phyloP scores from a whole-genome alignment of 2,113 vertebrate genomes.

The Oxygymnocypris stewartii region DNA sequence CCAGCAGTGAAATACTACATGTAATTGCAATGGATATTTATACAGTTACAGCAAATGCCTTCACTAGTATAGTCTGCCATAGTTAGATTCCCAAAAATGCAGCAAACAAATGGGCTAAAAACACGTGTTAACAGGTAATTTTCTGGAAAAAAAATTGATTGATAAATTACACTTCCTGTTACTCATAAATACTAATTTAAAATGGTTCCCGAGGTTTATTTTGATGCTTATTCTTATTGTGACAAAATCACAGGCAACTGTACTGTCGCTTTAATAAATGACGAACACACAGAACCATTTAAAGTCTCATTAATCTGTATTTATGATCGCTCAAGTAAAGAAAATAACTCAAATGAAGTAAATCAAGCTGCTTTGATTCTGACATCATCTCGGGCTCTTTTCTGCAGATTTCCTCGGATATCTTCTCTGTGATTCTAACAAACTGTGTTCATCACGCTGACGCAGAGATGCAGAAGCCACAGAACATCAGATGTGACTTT shows the following conservation, averaged over 20 bases:
- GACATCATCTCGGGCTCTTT: background rate
- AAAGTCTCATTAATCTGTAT: background rate
- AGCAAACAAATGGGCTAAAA: background rate
- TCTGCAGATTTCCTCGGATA: constrained; percentile 25
- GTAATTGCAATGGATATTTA: background rate
- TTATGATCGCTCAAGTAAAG: background rate
- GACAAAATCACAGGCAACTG: background rate
- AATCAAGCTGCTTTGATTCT: background rate
- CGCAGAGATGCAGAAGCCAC: background rate
- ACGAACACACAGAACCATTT: background rate
- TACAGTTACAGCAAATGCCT: background rate
- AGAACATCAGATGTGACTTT: background rate
- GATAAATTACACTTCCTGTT: background rate
- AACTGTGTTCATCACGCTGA: background rate
- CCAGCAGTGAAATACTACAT: background rate
- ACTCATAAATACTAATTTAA: background rate
- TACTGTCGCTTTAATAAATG: background rate
- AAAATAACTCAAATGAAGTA: background rate
- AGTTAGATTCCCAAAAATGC: background rate
- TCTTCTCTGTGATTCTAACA: background rate
- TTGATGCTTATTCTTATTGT: background rate
- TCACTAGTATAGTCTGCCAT: background rate
- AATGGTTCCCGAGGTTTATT: background rate
- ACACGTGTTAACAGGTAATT: background rate
- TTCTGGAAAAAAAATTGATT: background rate